A percentile compares a stretch with the other conserved stretches of the same genome.
Evolutionary conservation across 2,113 vertebrate genomes (phyloP).

Genomic region (Pollachius pollachius): DNA sequence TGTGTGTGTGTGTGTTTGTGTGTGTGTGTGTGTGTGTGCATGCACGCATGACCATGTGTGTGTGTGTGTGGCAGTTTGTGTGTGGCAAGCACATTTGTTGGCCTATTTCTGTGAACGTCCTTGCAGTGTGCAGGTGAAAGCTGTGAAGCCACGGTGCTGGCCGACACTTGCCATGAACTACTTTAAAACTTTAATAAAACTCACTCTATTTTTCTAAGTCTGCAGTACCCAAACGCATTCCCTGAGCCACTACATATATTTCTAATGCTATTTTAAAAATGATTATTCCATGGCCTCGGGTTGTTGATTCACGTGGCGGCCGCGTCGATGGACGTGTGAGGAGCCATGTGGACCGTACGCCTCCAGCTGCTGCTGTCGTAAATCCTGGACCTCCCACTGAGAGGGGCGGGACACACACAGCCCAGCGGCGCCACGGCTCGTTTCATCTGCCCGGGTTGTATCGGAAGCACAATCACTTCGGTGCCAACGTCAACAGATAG

Average conservation of each 20-base stretch:
- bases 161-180: too few relatives aligned
- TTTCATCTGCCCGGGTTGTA: slow-evolving; percentile 28
- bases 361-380: slow-evolving; percentile 34
- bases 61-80: background rate
- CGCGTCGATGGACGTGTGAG: slow-evolving; percentile 30
- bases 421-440: slow-evolving; percentile 28
- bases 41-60: background rate
- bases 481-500: too few relatives aligned
- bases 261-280: background rate
- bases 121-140: background rate
- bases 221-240: background rate
- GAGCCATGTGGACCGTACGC: too few relatives aligned
- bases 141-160: background rate
- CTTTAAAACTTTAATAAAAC: too few relatives aligned
- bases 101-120: background rate
- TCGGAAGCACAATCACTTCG: too few relatives aligned
- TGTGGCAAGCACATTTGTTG: slow-evolving; percentile 4
- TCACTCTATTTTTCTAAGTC: too few relatives aligned
- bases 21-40: background rate
- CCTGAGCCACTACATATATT: slow-evolving; percentile 13
- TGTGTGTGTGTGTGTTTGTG: background rate
- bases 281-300: slow-evolving; percentile 42
- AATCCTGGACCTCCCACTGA: slow-evolving; percentile 68
- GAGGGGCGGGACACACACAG: slow-evolving; percentile 22
- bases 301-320: slow-evolving; percentile 48